Evolutionary conservation across 2,888 invertebrate species (phyloP).

Genomic region (Caenorhabditis sp.): DNA sequence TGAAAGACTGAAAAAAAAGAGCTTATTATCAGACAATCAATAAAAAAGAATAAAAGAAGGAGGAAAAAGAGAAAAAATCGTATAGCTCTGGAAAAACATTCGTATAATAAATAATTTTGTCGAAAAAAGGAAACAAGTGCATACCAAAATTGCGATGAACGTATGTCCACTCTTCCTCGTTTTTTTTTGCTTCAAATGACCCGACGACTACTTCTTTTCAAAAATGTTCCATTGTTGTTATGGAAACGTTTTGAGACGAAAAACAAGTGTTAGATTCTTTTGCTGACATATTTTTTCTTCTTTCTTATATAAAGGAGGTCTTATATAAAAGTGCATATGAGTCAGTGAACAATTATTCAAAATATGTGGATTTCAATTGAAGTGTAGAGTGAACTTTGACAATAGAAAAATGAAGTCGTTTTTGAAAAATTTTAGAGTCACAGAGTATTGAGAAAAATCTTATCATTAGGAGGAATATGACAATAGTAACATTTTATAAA

Average conservation of each 20-base stretch:
- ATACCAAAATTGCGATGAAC: constrained; percentile 34
- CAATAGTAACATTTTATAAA: too few species aligned
- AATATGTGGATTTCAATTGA: not conserved
- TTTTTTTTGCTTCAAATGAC: constrained; percentile 4
- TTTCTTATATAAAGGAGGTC: not conserved
- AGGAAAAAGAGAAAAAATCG: constrained; percentile 16
- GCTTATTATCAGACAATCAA: constrained; percentile 1
- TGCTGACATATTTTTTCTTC: not conserved
- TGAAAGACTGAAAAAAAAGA: not conserved
- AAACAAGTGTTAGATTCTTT: constrained; percentile 1
- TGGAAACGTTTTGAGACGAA: constrained; percentile 19
- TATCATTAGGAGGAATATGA: too few species aligned
- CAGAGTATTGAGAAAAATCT: too few species aligned
- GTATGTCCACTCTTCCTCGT: constrained; percentile 10
- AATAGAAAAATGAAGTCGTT: not conserved
- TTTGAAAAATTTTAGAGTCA: not conserved
- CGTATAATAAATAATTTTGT: not conserved
- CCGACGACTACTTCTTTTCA: constrained; percentile 1
- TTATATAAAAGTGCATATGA: not conserved
- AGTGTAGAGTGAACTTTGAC: not conserved
- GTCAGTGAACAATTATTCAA: not conserved
- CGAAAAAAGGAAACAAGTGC: constrained; percentile 17
- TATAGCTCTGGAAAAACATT: constrained; percentile 5
- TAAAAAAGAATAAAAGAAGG: not conserved
- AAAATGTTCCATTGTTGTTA: constrained; percentile 31